These are phyloP conservation scores for Pterostichus niger DNA, from an alignment of 2,888 invertebrate genomes.

Conservation along the genomic window DNA sequence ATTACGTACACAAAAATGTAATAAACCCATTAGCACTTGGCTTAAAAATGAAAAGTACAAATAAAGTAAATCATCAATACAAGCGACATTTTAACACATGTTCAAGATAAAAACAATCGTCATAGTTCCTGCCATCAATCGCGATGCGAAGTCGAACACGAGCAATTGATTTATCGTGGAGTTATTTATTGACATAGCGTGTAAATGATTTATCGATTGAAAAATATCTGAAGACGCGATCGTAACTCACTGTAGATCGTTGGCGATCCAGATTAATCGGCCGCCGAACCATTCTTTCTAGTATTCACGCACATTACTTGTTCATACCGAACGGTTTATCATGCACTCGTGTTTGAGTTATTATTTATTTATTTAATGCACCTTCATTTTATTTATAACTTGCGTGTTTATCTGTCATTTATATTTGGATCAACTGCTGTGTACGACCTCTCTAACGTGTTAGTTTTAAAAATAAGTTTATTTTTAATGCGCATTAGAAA, in stretches of 20 bases:
- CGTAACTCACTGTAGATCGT: slow-evolving; percentile 50
- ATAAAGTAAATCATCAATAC: background rate
- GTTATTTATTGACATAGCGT: slow-evolving; percentile 49
- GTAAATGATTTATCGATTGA: slow-evolving; percentile 55
- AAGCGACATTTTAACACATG: slow-evolving; percentile 7
- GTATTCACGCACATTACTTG: slow-evolving; percentile 19
- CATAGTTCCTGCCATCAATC: slow-evolving; percentile 13
- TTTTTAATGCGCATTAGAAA: slow-evolving; percentile 48
- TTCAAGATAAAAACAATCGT: slow-evolving; percentile 33
- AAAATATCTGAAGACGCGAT: slow-evolving; percentile 47
- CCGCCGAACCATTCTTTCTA: slow-evolving; percentile 26
- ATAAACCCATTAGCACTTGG: background rate
- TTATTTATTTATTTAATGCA: slow-evolving; percentile 55
- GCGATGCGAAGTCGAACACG: slow-evolving; percentile 20
- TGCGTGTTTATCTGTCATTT: slow-evolving; percentile 54
- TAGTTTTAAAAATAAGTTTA: slow-evolving; percentile 40
- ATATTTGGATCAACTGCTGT: slow-evolving; percentile 48
- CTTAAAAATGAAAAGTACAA: background rate
- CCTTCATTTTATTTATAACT: slow-evolving; percentile 55
- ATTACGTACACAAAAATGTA: too few species aligned
- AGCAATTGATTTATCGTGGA: slow-evolving; percentile 40
- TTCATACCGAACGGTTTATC: slow-evolving; percentile 4
- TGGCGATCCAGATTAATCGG: slow-evolving; percentile 47
- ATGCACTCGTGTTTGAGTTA: slow-evolving; percentile 4
- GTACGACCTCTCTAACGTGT: slow-evolving; percentile 28